phyloP scores from a whole-genome alignment of 2,888 invertebrate species.

The Pristionchus maxplancki region DNA sequence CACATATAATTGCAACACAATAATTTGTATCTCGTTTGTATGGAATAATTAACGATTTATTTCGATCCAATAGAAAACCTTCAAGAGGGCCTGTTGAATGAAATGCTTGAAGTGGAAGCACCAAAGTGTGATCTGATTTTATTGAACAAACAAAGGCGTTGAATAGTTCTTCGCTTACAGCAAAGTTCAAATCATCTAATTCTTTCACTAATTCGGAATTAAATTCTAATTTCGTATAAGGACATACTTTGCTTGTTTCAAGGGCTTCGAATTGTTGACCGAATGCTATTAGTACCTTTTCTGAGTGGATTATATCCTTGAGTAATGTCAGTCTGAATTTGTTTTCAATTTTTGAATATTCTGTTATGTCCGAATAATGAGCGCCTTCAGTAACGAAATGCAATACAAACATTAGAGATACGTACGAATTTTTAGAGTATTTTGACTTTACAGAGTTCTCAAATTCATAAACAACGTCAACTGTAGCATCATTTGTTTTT shows the following conservation, averaged over 20 bases:
- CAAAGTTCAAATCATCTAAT: constrained; percentile 1
- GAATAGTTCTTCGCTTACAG: background rate
- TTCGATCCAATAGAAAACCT: background rate
- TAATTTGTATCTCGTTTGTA: background rate
- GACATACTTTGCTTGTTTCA: too few relatives aligned
- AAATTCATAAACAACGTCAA: background rate
- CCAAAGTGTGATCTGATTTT: background rate
- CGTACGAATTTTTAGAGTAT: background rate
- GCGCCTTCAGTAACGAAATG: background rate
- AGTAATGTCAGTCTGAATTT: background rate
- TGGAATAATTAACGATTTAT: background rate
- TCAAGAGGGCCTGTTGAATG: background rate
- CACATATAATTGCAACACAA: background rate
- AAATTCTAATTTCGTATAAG: background rate
- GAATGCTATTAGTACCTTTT: too few relatives aligned
- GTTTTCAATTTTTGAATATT: background rate
- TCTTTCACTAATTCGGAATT: background rate
- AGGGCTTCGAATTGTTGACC: too few relatives aligned
- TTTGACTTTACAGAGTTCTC: background rate
- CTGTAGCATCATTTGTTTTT: background rate
- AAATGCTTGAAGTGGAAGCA: background rate
- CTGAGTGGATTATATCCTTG: background rate
- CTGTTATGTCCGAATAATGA: background rate
- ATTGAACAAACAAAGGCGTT: background rate
- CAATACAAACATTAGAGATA: background rate